phyloP scores from a whole-genome alignment of 2,797 vertebrate genomes.

The Euthynnus affinis region DNA sequence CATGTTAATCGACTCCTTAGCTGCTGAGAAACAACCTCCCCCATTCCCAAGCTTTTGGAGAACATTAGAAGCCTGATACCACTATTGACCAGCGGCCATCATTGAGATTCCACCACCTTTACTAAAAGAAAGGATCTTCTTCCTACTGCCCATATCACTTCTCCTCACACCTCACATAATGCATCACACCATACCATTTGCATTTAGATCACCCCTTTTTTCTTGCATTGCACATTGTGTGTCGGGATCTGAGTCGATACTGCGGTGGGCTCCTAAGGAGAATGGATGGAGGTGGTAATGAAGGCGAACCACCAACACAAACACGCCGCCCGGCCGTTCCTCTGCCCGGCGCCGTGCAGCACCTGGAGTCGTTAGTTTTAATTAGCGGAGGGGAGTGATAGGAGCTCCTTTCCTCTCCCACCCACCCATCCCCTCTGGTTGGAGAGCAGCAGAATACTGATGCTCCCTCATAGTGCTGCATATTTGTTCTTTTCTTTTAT shows the following conservation, averaged over 20 bases:
- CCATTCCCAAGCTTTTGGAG: constrained; percentile 48
- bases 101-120: constrained; percentile 56
- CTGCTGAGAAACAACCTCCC: constrained; percentile 55
- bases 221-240: constrained; percentile 60
- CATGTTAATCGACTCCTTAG: constrained; percentile 75
- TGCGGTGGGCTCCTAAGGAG: constrained; percentile 77
- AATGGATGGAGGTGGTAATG: constrained; percentile 86
- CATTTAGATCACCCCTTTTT: constrained; percentile 82
- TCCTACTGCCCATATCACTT: constrained; percentile 59
- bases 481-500: constrained; percentile 29
- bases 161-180: constrained; percentile 53
- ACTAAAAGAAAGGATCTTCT: constrained; percentile 51
- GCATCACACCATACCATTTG: constrained; percentile 79
- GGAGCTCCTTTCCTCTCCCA: constrained; percentile 63
- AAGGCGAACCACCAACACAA: constrained; percentile 86
- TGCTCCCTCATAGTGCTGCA: constrained; percentile 37
- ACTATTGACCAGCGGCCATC: constrained; percentile 67
- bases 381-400: constrained; percentile 81
- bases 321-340: constrained; percentile 78
- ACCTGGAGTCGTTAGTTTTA: constrained; percentile 89
- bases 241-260: constrained; percentile 75
- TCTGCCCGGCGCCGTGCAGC: constrained; percentile 65
- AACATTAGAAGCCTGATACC: constrained; percentile 64
- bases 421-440: constrained; percentile 57
- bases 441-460: constrained; percentile 68